A percentile compares a stretch with the other conserved stretches of the same genome.
These are phyloP conservation scores for Liparis tanakae DNA, from an alignment of 2,797 vertebrate genomes.

Conservation along the genomic window DNA sequence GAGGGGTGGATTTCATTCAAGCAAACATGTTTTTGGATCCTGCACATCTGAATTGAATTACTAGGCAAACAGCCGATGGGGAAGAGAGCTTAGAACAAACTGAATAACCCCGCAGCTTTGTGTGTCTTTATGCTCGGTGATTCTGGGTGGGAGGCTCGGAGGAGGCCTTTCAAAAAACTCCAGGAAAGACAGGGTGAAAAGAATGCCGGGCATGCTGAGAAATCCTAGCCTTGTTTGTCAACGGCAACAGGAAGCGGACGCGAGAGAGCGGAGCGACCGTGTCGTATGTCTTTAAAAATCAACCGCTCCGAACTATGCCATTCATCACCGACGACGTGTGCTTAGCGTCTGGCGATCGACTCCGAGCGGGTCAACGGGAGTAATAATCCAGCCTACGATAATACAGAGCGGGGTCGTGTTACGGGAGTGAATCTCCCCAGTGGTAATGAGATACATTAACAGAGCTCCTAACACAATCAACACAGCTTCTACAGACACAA, in stretches of 20 bases:
- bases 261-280: conserved; percentile 79
- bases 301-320: conserved; percentile 64
- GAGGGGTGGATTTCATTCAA: conserved; percentile 85
- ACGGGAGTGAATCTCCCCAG: conserved; percentile 37
- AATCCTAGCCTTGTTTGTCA: conserved; percentile 86
- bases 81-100: conserved; percentile 84
- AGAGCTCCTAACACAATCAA: conserved; percentile 28
- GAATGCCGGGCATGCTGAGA: conserved; percentile 86
- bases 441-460: conserved; percentile 42
- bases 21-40: conserved; percentile 87
- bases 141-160: conserved; percentile 84
- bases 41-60: conserved; percentile 88
- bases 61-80: conserved; percentile 86
- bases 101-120: conserved; percentile 83
- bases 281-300: conserved; percentile 80
- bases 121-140: conserved; percentile 77
- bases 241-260: conserved; percentile 85
- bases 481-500: conserved; percentile 21
- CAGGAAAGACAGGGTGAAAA: conserved; percentile 81
- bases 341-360: conserved; percentile 67
- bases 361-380: conserved; percentile 64
- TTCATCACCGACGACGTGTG: conserved; percentile 67
- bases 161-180: conserved; percentile 81
- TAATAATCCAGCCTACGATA: conserved; percentile 72
- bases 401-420: conserved; percentile 62